Base-by-base conservation (phyloP, 2,888 invertebrate genomes). In the Rotaria magnacalcarata region DNA sequence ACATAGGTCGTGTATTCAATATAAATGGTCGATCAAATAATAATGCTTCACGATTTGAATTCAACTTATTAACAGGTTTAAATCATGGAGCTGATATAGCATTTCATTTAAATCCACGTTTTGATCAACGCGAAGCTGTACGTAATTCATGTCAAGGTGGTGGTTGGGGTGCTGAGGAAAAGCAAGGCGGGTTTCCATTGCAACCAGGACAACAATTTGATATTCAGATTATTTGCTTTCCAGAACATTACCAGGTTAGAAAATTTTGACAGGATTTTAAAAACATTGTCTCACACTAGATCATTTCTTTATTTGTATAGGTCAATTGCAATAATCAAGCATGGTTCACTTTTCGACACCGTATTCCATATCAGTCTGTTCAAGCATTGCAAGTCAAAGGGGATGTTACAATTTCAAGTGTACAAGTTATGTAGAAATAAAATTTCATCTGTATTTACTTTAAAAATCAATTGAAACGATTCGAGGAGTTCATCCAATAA, bases 351-450 rank as follows among this genome's bases (percentile, higher is more conserved):
- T 80, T 41, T 80, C 24, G n/a, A n/a, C 80, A 80, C 8, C 80
- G 80, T 24, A 41, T 47, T 21, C 47, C 80, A 3, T 80, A 8
- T 47, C 47, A 47, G 34, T 11, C 10, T 47, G n/a, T 80, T 47
- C 80, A 80, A 80, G 80, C 80, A 43, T 47, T 80, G 3, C 80
- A 80, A 80, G n/a, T 80, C 8, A 80, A 80, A 47, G 80, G 80
- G 1, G 80, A 80, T 80, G 80, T 80, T 47, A 24, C 24, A 47
- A n/a, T 80, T n/a, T n/a, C 80, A 11, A 80, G 47, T 80, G 43
- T 80, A 5, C 24, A 41, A 6, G 80, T 19, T 11, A 24, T 80
- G 80, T 80, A 80, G 50, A n/a, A n/a, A 2, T 11, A n/a, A 80
- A 5, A 67, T 4, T 67, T 67, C 16, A 7, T 19, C 7, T 19